Percentiles rank a stretch among this genome's conserved stretches.
Conservation (phyloP, 2,888 invertebrate genomes). For the Spisula solida region DNA sequence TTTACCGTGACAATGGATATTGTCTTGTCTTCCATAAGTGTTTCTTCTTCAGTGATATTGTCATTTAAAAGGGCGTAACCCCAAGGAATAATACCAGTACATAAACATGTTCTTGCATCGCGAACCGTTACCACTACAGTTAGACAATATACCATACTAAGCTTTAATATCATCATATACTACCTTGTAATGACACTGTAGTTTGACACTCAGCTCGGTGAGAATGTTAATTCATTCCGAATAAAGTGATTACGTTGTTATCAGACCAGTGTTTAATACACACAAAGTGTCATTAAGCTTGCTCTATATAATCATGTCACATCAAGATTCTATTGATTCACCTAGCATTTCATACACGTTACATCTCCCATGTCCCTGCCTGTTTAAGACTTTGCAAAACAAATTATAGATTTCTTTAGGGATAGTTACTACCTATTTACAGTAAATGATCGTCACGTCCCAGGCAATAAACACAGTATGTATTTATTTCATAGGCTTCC, state of each 20-base stretch:
- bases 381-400: neutral
- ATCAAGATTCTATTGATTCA: neutral
- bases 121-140: too few species aligned
- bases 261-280: constrained; percentile 11
- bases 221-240: too few species aligned
- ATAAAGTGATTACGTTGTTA: neutral
- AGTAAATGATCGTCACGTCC: neutral
- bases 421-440: neutral
- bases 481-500: neutral
- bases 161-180: too few species aligned
- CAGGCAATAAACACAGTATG: neutral
- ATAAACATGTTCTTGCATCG: too few species aligned
- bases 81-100: too few species aligned
- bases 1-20: too few species aligned
- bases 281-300: neutral
- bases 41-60: too few species aligned
- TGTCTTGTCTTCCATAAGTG: too few species aligned
- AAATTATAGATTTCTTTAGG: neutral
- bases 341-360: neutral
- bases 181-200: too few species aligned
- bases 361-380: neutral
- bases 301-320: neutral
- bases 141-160: too few species aligned
- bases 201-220: too few species aligned
- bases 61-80: too few species aligned